Base-by-base conservation (phyloP, 2,888 invertebrate species). In the Eupithecia inturbata region DNA sequence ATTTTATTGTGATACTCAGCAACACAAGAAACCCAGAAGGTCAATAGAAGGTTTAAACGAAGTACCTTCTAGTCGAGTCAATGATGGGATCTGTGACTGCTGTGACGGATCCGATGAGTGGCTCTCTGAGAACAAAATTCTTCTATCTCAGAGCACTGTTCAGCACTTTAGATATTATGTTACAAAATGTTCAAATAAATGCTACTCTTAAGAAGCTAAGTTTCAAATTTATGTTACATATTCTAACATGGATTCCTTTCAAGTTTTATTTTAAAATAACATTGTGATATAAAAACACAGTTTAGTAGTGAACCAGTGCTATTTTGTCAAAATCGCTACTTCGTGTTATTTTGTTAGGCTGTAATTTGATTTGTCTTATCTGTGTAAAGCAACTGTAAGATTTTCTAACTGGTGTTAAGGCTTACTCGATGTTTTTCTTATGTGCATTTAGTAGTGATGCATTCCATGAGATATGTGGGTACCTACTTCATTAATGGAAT, bases 71-170 rank as follows among this genome's bases (percentile, higher is more conserved):
- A 96, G 96, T 78, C 95, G 97, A 86, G 97, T 99, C 0, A 98
- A 99, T 91, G 99, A 99, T 95, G 98, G 98, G 10, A 96, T 99
- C 79, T 99, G 99, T 94, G 98, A 98, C 90, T 98, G 98, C 85
- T 98, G 98, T 89, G 98, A 98, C 92, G 98, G 98, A n/a, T 97
- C 97, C 66, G 98, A 98, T 90, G 98, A 98, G 89, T 97, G 96
- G 96, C 78, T 89, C 10, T 81, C 83, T 71, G 66, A 82, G 10
- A 81, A 79, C 31, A 77, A 83, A 63, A 87, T 85, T 78, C 77
- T 93, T 36, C 80, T 94, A 26, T 92, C 92, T 16, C 93, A 94
- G 81, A 85, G 84, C 67, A 84, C 85, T 75, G 64, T 74, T 10
- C 87, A 82, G 70, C 84, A 89, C 77, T 87, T 84, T 72, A 91